These are phyloP conservation scores for Eurytoma californica DNA, from an alignment of 2,888 invertebrate genomes.

Conservation along the genomic window DNA sequence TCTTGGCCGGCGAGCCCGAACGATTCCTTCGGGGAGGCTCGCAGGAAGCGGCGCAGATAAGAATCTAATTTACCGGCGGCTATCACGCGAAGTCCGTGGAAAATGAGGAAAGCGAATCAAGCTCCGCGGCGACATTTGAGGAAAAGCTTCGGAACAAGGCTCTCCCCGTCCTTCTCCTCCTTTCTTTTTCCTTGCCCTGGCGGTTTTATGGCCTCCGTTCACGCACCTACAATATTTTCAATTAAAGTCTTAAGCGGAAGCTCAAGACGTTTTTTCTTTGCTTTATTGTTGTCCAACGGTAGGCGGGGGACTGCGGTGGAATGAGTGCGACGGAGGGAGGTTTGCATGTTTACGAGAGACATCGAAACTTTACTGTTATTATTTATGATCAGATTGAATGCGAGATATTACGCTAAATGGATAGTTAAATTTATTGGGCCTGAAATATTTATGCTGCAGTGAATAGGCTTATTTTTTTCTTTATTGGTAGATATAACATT, in stretches of 20 bases:
- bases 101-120: slow-evolving; percentile 48
- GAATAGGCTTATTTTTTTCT: no score
- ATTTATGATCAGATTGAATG: background rate
- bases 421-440: background rate
- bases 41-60: slow-evolving; percentile 22
- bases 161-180: background rate
- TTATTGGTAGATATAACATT: background rate
- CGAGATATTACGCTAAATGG: slow-evolving; percentile 21
- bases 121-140: slow-evolving; percentile 30
- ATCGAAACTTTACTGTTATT: background rate
- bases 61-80: slow-evolving; percentile 44
- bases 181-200: background rate
- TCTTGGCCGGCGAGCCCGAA: background rate
- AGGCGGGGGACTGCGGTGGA: slow-evolving; percentile 5
- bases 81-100: slow-evolving; percentile 33
- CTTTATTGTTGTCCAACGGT: slow-evolving; percentile 13
- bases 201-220: slow-evolving; percentile 33
- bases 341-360: slow-evolving; percentile 1
- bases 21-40: slow-evolving; percentile 12
- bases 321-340: slow-evolving; percentile 18
- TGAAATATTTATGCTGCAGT: background rate
- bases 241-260: slow-evolving; percentile 27
- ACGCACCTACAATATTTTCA: slow-evolving; percentile 49
- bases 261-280: background rate
- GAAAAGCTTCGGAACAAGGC: background rate